Evolutionary conservation across 2,797 vertebrate species (phyloP), one percentile per base, ranked within the genome.

Genomic region (Gymnocypris eckloni): DNA sequence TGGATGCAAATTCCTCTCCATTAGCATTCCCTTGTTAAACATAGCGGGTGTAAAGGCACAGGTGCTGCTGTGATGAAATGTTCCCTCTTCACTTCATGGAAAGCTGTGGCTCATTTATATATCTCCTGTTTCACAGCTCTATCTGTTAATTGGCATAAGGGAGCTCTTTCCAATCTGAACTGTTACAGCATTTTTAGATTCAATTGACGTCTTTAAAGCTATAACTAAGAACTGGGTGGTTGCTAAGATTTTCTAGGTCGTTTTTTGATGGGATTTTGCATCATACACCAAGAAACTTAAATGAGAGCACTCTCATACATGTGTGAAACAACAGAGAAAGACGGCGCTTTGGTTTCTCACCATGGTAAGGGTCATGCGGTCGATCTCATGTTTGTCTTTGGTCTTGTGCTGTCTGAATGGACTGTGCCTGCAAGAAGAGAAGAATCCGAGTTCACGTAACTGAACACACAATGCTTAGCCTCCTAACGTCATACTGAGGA

Each of bases 331-430:
- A 56, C 2, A 33, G 41, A 80, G 25, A 66, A 41, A 22, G 20
- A 28, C 13, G 2, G 3, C 3, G 43, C 6, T 28, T 48, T 76
- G 10, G 48, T 12, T 16, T 28, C 97, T 97, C 96, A 99, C 98
- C 98, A 97, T 97, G 6, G 98, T 99, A 87, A 99, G 97, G 0
- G 98, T 99, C 98, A 99, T 98, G 87, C 98, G 96, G 95, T 99
- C 98, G 0, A 99, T 99, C 94, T 99, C 98, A 0, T 99, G 98
- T 95, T 99, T 99, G 91, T 99, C 98, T 98, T 99, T 99, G 96
- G 98, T 99, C 96, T 99, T 99, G 93, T 99, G 98, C 89, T 99
- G 98, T 85, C 98, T 95, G 95, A 99, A 99, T 70, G 98, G 98
- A 93, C 98, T 99, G 96, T 99, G 98, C 79, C 98, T 99, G 91